These are phyloP conservation scores for Elanoides forficatus DNA, from an alignment of 2,113 vertebrate genomes.

Conservation along the genomic window DNA sequence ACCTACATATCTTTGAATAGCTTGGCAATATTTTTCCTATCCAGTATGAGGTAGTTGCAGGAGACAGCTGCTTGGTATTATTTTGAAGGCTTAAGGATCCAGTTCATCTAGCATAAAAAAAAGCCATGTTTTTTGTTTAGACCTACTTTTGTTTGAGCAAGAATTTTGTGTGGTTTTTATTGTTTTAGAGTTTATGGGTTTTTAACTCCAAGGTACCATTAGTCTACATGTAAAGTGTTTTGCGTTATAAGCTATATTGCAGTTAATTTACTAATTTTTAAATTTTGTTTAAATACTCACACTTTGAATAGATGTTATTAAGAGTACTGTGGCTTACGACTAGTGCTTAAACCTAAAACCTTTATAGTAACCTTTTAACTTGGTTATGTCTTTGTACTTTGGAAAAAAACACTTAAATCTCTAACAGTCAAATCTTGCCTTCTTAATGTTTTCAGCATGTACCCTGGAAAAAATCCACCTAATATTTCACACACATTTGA, in stretches of 20 bases:
- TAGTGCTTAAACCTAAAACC: background rate
- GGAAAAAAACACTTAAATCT: background rate
- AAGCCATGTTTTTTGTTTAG: background rate
- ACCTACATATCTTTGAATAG: background rate
- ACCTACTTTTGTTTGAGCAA: background rate
- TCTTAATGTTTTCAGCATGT: slow-evolving; percentile 64
- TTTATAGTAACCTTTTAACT: slow-evolving; percentile 18
- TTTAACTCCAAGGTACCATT: background rate
- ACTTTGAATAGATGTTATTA: background rate
- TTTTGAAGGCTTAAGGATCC: background rate
- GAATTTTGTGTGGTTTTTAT: background rate
- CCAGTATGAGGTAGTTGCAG: background rate
- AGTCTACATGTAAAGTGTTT: background rate
- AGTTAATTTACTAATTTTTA: background rate
- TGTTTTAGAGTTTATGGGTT: background rate
- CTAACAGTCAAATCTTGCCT: slow-evolving; percentile 12
- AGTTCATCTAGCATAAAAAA: background rate
- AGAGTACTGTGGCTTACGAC: background rate
- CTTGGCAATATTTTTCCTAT: background rate
- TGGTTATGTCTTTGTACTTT: slow-evolving; percentile 32
- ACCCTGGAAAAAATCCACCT: slow-evolving; percentile 59
- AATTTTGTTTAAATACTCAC: background rate
- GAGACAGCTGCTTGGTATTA: background rate
- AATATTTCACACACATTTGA: slow-evolving; percentile 64
- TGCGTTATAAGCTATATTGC: background rate